Evolutionary conservation across 1,140 invertebrate genomes (phyloP), one percentile per base, ranked within the genome.

Genomic region (Mycetomoellerius zeteki): DNA sequence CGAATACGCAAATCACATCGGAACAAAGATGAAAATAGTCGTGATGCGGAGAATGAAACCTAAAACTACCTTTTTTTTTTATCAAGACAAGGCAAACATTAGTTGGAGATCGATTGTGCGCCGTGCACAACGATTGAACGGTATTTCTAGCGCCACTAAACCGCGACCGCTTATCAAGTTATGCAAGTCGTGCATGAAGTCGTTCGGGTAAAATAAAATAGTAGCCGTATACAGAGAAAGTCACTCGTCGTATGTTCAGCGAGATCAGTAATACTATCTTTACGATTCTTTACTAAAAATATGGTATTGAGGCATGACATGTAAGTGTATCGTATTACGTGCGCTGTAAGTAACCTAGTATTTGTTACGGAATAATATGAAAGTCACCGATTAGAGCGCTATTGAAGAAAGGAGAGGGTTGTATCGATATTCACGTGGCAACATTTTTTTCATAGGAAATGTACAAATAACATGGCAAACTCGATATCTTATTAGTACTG

Each of bases 141-240:
- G 37, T 12, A 60, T 73, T 69, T 43, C 58, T 21, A 37, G 27
- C 88, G 67, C 50, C 77, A 73, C 60, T n/a, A 78, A 80, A 89
- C 75, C 85, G 54, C 67, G 73, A 62, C 86, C 33, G 85, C 88
- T 89, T 88, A 89, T 89, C 86, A 90, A 85, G 62, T 90, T 89
- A 87, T 62, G 86, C 73, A 90, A 90, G 84, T 88, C 54, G 73
- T 21, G 71, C 71, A 71, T 72, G 58, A 85, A 84, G 54, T 60
- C 47, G 54, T 19, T 54, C 8, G 27, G 24, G 54, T 56, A 52
- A 67, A 90, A 88, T 69, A 80, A 78, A 78, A 78, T 75, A 77
- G 58, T 47, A 64, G 64, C 62, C 60, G 52, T 30, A 24, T 37
- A 60, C 52, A 75, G 89, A 87, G 89, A 89, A 90, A 90, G 89